Evolutionary conservation across 2,113 vertebrate species (phyloP), one percentile per base, ranked within the genome.

Genomic region (Epinephelus moara): DNA sequence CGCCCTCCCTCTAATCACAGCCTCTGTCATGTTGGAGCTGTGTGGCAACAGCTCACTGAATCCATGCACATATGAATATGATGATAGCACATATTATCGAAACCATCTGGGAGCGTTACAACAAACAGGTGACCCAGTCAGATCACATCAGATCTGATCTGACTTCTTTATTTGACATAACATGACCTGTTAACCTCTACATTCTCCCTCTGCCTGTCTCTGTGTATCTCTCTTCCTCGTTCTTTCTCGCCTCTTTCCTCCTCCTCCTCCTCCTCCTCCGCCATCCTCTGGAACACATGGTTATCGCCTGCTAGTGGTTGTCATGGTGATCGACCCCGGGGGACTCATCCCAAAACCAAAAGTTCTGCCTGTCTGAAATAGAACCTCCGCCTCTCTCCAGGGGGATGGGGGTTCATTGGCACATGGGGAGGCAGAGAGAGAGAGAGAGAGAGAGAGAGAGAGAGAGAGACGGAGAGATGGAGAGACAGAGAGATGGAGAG

Each of bases 291-390:
- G 78, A 93, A 92, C 86, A 89, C 89, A 91, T 88, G 89, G 86
- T 90, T 94, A 91, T 93, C 75, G 86, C 88, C 91, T 89, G 87
- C 80, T 84, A 92, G 90, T 87, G 86, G 93, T 95, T 95, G 94
- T 94, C 93, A 94, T 94, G 92, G 94, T 84, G 92, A 95, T 93
- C 78, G 53, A 91, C 89, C 94, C 90, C 60, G 1, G 75, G 92
- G 92, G 91, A 94, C 92, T 94, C 86, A 94, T 94, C 91, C 91
- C 92, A 94, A 94, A 94, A 94, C 90, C 90, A 83, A 94, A 94
- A 94, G 88, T 94, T 94, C 90, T 84, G 89, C 84, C 79, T 56
- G 85, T 94, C 91, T 90, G 87, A 94, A 95, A 93, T 92, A 93
- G 91, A 93, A 90, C 84, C 79, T 80, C 73, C 15, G 52, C 67